Conservation (phyloP, 2,888 invertebrate species). For the Urechis unicinctus region DNA sequence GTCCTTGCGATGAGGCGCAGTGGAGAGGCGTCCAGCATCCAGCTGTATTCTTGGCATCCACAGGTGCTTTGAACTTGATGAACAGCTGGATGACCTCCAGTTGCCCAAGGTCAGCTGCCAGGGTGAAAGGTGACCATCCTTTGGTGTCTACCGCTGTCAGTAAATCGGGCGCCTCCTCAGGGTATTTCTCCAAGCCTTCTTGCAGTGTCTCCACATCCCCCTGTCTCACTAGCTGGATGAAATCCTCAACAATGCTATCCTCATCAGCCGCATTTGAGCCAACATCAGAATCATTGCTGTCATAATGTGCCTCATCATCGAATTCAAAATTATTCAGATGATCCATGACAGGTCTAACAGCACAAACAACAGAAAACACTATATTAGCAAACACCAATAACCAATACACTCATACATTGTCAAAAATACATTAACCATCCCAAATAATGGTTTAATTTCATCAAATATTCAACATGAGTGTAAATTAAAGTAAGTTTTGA, state of each 20-base stretch:
- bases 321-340: no score
- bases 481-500: no score
- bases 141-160: conserved; percentile 10
- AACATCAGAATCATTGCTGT: background rate
- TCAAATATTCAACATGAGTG: no score
- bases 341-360: no score
- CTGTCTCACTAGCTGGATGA: conserved; percentile 9
- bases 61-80: conserved; percentile 8
- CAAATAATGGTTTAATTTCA: no score
- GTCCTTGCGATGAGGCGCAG: conserved; percentile 21
- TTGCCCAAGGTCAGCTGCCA: conserved; percentile 18
- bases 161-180: background rate
- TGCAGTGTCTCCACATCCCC: conserved; percentile 12
- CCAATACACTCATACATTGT: no score
- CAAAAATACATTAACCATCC: no score
- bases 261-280: background rate
- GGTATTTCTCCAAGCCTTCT: conserved; percentile 8
- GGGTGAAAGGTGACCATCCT: conserved; percentile 19
- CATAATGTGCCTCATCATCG: no score
- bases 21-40: conserved; percentile 22
- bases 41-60: conserved; percentile 12
- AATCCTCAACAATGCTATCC: background rate
- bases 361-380: no score
- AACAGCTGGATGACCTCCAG: conserved; percentile 14
- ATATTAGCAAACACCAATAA: no score